phyloP scores from a whole-genome alignment of 1,140 invertebrate genomes.

The Cheumatopsyche charites region DNA sequence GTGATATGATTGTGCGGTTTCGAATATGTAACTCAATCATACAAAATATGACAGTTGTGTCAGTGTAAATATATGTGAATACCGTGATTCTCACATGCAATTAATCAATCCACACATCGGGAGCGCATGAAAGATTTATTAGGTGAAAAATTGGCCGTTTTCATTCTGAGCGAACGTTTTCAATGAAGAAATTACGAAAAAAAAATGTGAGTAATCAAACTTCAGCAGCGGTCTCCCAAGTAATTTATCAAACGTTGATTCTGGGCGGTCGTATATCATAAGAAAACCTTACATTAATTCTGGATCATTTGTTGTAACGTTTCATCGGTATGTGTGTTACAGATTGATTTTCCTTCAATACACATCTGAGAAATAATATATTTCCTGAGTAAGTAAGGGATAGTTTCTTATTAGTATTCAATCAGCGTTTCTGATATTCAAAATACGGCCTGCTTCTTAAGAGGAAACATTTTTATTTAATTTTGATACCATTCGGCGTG shows the following conservation, averaged over 20 bases:
- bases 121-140: constrained; percentile 1
- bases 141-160: neutral
- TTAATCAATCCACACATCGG: neutral
- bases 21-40: no score
- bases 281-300: neutral
- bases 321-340: no score
- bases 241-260: constrained; percentile 18
- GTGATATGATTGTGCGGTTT: no score
- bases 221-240: neutral
- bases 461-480: constrained; percentile 27
- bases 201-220: constrained; percentile 13
- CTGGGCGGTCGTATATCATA: constrained; percentile 1
- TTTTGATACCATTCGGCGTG: constrained; percentile 3
- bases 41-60: no score
- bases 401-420: constrained; percentile 20
- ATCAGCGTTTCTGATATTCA: constrained; percentile 28
- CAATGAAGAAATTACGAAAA: constrained; percentile 17
- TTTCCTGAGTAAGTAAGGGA: neutral
- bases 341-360: neutral
- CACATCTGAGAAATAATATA: neutral
- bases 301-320: neutral
- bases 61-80: no score
- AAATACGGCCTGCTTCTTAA: neutral
- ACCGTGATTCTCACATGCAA: neutral
- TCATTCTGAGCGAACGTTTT: neutral